A percentile compares a stretch with the other conserved stretches of the same genome.
Evolutionary conservation across 2,797 vertebrate genomes (phyloP).

Genomic region (Sebastes itinus): DNA sequence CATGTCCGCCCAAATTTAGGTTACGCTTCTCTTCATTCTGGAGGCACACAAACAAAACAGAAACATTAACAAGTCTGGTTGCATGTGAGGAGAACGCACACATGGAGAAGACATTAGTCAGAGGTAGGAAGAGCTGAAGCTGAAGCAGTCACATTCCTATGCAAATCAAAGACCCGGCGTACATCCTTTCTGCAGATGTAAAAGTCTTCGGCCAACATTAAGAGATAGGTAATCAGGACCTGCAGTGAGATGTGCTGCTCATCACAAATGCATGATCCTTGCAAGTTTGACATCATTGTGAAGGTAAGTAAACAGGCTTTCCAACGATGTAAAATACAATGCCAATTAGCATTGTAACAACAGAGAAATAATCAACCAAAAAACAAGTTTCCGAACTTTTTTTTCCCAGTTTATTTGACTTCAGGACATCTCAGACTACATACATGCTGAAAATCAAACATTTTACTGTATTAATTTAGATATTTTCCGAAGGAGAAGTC

Average conservation of each 20-base stretch:
- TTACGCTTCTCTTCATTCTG: constrained; percentile 94
- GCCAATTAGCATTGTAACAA: no score
- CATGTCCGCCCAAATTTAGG: constrained; percentile 93
- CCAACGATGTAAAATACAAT: no score
- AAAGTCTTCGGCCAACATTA: constrained; percentile 26
- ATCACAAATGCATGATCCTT: no score
- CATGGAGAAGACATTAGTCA: constrained; percentile 33
- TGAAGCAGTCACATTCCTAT: constrained; percentile 46
- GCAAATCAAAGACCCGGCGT: constrained; percentile 34
- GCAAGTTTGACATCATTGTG: no score
- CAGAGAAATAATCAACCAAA: no score
- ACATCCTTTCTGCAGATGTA: constrained; percentile 41
- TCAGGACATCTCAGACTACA: no score
- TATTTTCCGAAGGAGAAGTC: no score
- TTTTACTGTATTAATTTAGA: no score
- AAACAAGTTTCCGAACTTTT: no score
- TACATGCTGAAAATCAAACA: no score
- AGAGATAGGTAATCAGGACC: constrained; percentile 19
- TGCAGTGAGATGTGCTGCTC: neutral
- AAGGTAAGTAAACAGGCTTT: no score
- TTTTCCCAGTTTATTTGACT: no score
- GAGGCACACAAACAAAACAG: constrained; percentile 36
- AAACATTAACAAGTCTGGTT: constrained; percentile 1
- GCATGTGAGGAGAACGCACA: constrained; percentile 13
- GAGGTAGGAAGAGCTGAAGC: constrained; percentile 9